A percentile compares a stretch with the other conserved stretches of the same genome.
These are phyloP conservation scores for Margarornis squamiger DNA, from an alignment of 2,797 vertebrate species.

Conservation along the genomic window DNA sequence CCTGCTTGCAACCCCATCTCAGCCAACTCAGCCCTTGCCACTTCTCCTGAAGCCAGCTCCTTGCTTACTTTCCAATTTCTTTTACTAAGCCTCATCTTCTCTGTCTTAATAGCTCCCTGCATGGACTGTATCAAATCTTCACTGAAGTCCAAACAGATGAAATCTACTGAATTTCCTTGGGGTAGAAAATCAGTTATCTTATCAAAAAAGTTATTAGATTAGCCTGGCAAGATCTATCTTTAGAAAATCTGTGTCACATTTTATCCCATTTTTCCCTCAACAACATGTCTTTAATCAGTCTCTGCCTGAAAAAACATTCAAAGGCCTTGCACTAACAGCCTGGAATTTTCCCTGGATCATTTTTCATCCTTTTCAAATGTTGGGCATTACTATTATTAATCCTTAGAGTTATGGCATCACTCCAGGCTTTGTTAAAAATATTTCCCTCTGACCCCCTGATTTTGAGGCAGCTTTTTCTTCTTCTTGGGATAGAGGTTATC, in stretches of 20 bases:
- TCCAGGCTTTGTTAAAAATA: conserved; percentile 14
- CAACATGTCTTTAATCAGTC: conserved; percentile 53
- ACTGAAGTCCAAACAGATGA: conserved; percentile 8
- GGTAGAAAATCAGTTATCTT: conserved; percentile 53
- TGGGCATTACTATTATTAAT: conserved; percentile 25
- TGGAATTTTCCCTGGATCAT: conserved; percentile 44
- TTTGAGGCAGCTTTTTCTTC: conserved; percentile 1
- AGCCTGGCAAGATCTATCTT: conserved; percentile 61
- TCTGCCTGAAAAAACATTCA: conserved; percentile 40
- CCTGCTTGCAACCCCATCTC: neutral
- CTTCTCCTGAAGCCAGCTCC: neutral
- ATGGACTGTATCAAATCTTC: neutral
- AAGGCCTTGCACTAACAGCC: conserved; percentile 16
- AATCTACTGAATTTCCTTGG: conserved; percentile 34
- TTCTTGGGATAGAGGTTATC: neutral
- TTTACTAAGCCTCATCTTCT: neutral
- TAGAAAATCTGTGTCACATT: conserved; percentile 64
- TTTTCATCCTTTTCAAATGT: conserved; percentile 35
- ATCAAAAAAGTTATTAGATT: conserved; percentile 55
- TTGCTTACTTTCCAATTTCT: neutral
- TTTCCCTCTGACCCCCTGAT: neutral
- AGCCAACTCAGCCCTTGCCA: neutral
- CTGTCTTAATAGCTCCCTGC: neutral
- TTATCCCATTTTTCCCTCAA: conserved; percentile 50
- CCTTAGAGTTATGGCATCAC: neutral